Evolutionary conservation across 64 coral and sea anemone species (phyloP), one percentile per base, ranked within the genome.

Genomic region (Platygyra sinensis): DNA sequence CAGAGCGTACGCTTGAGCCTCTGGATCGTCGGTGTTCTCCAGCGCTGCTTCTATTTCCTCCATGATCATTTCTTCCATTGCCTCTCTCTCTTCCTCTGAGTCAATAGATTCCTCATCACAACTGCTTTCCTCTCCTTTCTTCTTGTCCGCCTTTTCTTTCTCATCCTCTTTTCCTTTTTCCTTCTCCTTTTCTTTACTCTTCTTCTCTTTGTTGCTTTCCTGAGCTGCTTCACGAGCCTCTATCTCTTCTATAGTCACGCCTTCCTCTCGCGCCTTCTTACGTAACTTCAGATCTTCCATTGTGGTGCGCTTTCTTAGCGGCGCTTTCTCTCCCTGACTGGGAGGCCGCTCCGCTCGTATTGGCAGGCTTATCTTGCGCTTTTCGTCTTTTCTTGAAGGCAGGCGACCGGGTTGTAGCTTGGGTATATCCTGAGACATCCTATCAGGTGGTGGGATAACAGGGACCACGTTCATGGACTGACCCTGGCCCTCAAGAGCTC

Each of bases 31-130:
- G 3, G 82, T 60, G 69, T 96, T 96, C 60, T 96, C 95, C 14
- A 96, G 72, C 24, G 95, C 95, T 24, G 87, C 91, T 87, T 96
- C 95, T 42, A 96, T 96, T 49, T 96, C 95, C 8, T 96, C 95
- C 83, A 80, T 94, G 12, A 96, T 62, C 95, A 96, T 96, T 42
- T 96, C 95, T 22, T 96, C 87, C 95, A 96, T 96, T 3, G 91
- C 95, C 29, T 85, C 95, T 81, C 88, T 88, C 38, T 94, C 88
- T 67, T 97, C 95, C 67, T 86, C 95, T 17, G 91, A 94, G 73
- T 97, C 95, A 30, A 93, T 30, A 1, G 88, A 93, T 67, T 94
- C 95, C 24, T 89, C 87, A 54, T 94, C 87, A 17, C 88, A 93
- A 38, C 88, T 93, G 14, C 67, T 73, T 33, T 97, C 92, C 5